Base-by-base conservation (phyloP, 1,140 invertebrate species). In the Lepidurus couesii region DNA sequence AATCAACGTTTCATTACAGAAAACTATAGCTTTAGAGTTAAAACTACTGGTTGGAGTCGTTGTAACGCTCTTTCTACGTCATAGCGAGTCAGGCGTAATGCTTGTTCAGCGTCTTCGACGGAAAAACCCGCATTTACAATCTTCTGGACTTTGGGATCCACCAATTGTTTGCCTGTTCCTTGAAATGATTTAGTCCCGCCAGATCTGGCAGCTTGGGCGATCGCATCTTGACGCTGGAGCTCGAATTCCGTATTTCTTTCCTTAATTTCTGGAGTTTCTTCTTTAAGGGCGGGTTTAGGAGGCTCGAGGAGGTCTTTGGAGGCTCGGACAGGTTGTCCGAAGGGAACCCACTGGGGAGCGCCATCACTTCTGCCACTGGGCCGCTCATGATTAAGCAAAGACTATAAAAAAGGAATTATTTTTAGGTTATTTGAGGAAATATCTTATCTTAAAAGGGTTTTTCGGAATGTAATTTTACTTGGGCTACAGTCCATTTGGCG, bases 281-380 rank as follows among this genome's bases (percentile, higher is more conserved):
- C 43, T 42, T 73, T 65, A 77, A 34, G 26, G 16, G 24, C 7
- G 21, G 65, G 73, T 21, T 73, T 45, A 45, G 34, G 34, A 44
- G 80, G 44, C 24, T 75, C 16, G 9, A 73, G 53, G 80, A 44
- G 77, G 74, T 73, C 73, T 76, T 73, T 75, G 75, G 79, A 81
- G 45, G 21, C 73, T 79, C 75, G 47, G 75, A 76, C 74, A 42
- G 10, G 45, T 82, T 93, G 90, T 1, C 94, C 95, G 88, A 97
- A 96, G 73, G 94, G 91, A 80, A 96, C 93, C 93, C 94, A 97
- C 73, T 91, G 91, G 65, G 93, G 93, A n/a, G 92, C 92, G 1
- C 92, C 90, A 80, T 91, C 91, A 82, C 93, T 90, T 53, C 87
- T 34, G 34, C 34, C 89, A 1, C 90, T 86, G 76, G 85, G 82